phyloP scores from a whole-genome alignment of 1,140 invertebrate genomes.

The Hydropsyche tenuis region DNA sequence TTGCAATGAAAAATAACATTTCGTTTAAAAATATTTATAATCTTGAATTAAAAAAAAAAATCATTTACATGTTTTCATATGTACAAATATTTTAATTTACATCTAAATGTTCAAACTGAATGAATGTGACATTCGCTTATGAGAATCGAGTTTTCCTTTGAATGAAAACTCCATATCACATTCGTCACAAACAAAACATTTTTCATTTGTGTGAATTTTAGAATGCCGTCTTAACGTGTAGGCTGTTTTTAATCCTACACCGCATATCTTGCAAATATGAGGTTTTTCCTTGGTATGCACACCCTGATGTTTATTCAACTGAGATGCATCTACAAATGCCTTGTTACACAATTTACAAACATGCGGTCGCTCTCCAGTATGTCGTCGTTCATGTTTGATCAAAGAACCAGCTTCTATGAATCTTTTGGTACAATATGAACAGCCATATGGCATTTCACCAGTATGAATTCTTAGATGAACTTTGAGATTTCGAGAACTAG shows the following conservation, averaged over 20 bases:
- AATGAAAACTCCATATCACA: constrained; percentile 50
- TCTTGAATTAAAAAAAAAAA: no score
- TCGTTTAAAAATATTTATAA: no score
- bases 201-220: constrained; percentile 15
- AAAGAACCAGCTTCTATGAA: constrained; percentile 55
- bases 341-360: constrained; percentile 6
- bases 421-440: constrained; percentile 52
- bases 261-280: constrained; percentile 64
- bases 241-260: constrained; percentile 54
- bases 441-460: constrained; percentile 25
- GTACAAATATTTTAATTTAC: no score
- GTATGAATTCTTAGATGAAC: constrained; percentile 61
- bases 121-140: constrained; percentile 56
- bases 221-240: constrained; percentile 16
- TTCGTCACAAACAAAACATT: not conserved
- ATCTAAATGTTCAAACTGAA: no score
- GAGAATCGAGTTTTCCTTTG: constrained; percentile 51
- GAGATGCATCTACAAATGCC: constrained; percentile 6
- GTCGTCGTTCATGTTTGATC: constrained; percentile 70
- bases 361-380: constrained; percentile 70
- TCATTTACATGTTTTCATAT: no score
- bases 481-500: constrained; percentile 54
- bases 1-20: no score
- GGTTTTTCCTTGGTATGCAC: constrained; percentile 62
- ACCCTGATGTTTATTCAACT: constrained; percentile 47